These are phyloP conservation scores for Lutjanus erythropterus DNA, from an alignment of 2,113 vertebrate genomes.

Conservation along the genomic window DNA sequence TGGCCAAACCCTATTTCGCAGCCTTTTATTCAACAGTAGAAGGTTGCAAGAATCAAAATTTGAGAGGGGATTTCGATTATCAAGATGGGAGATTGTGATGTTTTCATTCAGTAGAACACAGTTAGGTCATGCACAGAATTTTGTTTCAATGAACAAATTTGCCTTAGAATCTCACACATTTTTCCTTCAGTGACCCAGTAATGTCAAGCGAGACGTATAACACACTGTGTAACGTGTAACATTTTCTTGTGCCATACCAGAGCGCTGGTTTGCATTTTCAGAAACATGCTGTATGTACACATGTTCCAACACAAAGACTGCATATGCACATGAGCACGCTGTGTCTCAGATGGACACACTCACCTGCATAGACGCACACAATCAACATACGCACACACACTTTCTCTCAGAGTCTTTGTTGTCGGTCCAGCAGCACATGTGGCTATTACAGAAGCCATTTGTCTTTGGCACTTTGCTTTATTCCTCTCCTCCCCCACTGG, in stretches of 20 bases:
- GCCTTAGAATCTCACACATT: background rate
- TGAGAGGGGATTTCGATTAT: background rate
- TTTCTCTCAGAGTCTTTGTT: slow-evolving; percentile 67
- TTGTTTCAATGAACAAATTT: background rate
- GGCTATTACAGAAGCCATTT: slow-evolving; percentile 78
- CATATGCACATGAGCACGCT: background rate
- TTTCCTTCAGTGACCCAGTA: background rate
- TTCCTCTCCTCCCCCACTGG: slow-evolving; percentile 73
- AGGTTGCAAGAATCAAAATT: background rate
- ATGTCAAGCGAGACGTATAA: background rate
- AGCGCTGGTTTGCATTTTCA: no score
- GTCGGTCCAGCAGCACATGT: slow-evolving; percentile 73
- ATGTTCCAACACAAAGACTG: background rate
- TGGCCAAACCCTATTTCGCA: no score
- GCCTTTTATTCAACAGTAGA: background rate
- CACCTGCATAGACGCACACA: slow-evolving; percentile 1
- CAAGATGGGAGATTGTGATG: background rate
- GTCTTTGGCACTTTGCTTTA: slow-evolving; percentile 80
- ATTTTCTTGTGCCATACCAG: no score
- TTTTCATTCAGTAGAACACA: background rate
- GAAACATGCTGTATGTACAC: slow-evolving; percentile 14
- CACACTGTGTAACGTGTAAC: background rate
- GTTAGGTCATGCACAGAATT: background rate
- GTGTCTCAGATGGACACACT: background rate
- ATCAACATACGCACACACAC: slow-evolving; percentile 17